A percentile compares a stretch with the other conserved stretches of the same genome.
Conservation (phyloP, 1,140 invertebrate species). For the Cyphomyrmex costatus region DNA sequence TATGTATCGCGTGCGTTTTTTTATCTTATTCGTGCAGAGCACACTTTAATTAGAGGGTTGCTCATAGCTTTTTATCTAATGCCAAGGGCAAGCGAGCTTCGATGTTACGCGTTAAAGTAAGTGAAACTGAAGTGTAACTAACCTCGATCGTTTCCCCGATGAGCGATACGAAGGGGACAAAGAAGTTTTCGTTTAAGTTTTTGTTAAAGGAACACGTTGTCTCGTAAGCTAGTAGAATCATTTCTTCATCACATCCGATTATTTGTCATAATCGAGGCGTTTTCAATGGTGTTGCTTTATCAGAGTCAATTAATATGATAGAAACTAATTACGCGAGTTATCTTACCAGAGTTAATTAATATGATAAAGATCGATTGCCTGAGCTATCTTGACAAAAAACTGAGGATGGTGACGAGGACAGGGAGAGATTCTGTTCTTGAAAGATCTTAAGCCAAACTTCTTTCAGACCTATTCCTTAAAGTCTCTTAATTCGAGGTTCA, state of each 20-base stretch:
- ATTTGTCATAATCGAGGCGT: constrained; percentile 5
- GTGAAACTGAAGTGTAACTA: constrained; percentile 16
- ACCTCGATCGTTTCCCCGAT: constrained; percentile 19
- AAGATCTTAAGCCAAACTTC: constrained; percentile 63
- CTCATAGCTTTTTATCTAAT: background rate
- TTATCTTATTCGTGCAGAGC: no score
- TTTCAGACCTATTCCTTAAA: constrained; percentile 48
- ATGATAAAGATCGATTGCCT: constrained; percentile 67
- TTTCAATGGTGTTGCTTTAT: background rate
- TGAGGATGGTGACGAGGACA: constrained; percentile 9
- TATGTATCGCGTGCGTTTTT: background rate
- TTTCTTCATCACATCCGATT: background rate
- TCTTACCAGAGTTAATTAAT: constrained; percentile 55
- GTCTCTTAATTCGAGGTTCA: constrained; percentile 71
- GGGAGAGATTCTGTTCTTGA: constrained; percentile 57
- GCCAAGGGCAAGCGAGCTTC: background rate
- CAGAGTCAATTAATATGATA: constrained; percentile 62
- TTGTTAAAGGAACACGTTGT: background rate
- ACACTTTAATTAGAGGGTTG: constrained; percentile 27
- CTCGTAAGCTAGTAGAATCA: background rate
- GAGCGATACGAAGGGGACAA: background rate
- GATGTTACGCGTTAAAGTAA: background rate
- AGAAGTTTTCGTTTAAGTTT: constrained; percentile 11
- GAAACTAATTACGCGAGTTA: constrained; percentile 63
- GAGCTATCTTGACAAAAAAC: constrained; percentile 29